Evolutionary conservation across 2,888 invertebrate species (phyloP).

Genomic region (Neoscelio sp.): DNA sequence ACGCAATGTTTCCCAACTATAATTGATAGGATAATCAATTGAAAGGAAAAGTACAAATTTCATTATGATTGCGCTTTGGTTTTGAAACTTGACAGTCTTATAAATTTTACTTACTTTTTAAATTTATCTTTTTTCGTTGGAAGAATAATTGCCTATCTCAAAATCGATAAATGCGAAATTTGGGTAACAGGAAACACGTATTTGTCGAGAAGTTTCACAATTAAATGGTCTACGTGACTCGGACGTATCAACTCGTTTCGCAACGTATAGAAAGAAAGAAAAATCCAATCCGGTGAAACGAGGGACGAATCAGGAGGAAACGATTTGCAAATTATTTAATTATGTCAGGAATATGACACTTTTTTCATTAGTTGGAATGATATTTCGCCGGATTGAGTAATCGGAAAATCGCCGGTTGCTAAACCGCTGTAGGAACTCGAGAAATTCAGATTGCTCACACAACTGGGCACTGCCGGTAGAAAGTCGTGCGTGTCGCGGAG

Average conservation of each 20-base stretch:
- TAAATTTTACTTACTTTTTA: neutral
- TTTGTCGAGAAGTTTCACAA: conserved; percentile 60
- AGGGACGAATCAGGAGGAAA: neutral
- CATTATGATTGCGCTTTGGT: no score
- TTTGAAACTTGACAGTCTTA: conserved; percentile 13
- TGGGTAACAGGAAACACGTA: conserved; percentile 51
- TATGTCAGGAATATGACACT: neutral
- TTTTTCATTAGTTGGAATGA: conserved; percentile 36
- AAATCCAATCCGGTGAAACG: conserved; percentile 30
- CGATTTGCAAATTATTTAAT: conserved; percentile 27
- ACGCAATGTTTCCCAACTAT: conserved; percentile 24
- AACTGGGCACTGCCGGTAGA: conserved; percentile 39
- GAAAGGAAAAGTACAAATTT: conserved; percentile 10
- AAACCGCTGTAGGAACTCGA: conserved; percentile 44
- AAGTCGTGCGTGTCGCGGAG: conserved; percentile 45
- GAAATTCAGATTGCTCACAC: conserved; percentile 37
- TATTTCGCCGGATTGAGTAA: conserved; percentile 27
- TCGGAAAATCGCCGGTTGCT: conserved; percentile 41
- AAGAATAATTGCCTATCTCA: neutral
- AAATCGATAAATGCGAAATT: conserved; percentile 42
- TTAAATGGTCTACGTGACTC: conserved; percentile 60
- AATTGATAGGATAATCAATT: conserved; percentile 19
- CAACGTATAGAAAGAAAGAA: conserved; percentile 12
- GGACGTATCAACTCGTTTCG: conserved; percentile 37
- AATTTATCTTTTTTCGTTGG: neutral